Evolutionary conservation across 2,888 invertebrate genomes (phyloP).

Genomic region (Bembecia ichneumoniformis): DNA sequence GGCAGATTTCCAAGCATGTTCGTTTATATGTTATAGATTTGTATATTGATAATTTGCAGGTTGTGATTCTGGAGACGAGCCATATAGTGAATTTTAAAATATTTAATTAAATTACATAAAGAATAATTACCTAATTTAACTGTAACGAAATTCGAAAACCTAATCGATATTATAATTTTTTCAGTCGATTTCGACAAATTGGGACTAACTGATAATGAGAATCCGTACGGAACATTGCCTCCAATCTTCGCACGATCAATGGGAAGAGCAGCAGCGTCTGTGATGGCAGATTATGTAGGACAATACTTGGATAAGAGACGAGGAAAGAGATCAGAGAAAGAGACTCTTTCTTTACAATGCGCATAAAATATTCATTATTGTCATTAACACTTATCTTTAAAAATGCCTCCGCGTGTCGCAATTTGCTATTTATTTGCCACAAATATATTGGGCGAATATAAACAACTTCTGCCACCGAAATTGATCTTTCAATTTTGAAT

Average conservation of each 20-base stretch:
- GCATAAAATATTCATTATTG: conserved; percentile 31
- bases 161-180: too few species aligned
- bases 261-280: conserved; percentile 79
- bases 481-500: conserved; percentile 16
- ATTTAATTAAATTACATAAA: too few species aligned
- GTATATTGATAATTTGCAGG: too few species aligned
- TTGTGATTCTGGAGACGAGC: too few species aligned
- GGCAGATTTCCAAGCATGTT: too few species aligned
- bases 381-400: conserved; percentile 27
- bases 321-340: conserved; percentile 53
- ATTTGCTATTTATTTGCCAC: conserved; percentile 38
- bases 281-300: conserved; percentile 81
- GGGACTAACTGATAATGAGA: conserved; percentile 90
- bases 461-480: conserved; percentile 30
- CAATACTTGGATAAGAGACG: conserved; percentile 76
- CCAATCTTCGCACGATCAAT: conserved; percentile 83
- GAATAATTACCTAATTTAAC: too few species aligned
- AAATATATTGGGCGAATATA: conserved; percentile 35
- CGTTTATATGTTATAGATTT: too few species aligned
- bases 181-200: conserved; percentile 88
- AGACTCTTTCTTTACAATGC: conserved; percentile 30
- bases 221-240: conserved; percentile 86
- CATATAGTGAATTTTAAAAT: too few species aligned
- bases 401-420: conserved; percentile 27
- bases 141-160: too few species aligned